Base-by-base conservation (phyloP, 2,797 vertebrate species). In the Prunella strophiata region DNA sequence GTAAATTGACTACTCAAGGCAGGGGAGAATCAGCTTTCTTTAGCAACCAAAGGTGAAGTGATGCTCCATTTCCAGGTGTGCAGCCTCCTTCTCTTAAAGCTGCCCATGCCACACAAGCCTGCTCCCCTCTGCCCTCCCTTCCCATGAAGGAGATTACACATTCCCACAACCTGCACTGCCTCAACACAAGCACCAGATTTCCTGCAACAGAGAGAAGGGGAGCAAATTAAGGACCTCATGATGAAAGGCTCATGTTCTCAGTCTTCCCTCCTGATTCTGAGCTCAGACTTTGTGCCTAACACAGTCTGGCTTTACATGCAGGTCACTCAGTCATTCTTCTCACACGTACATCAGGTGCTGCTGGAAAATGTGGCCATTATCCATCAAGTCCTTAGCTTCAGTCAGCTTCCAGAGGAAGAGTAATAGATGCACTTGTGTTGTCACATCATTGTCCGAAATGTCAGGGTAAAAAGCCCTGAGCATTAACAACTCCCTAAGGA, bases 361-460 rank as follows among this genome's bases (percentile, higher is more conserved):
- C 88, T 81, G 89, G 86, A 94, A 89, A 95, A 91, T 47, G 77
- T 95, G 88, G 70, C 85, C 78, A 84, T 94, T 94, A 94, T 94
- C 89, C 93, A 96, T 92, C 91, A 96, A 95, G 85, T 67, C 74
- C 92, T 95, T 59, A 63, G 54, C 92, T 91, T 66, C 76, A 96
- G 94, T 91, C 88, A 91, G 91, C 83, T 95, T 89, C 70, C 75
- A 93, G 91, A 18, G 3, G 84, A 95, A 93, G 91, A 94, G 80
- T 85, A 96, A 94, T 85, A 95, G 86, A 93, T 88, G 94, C 77
- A 92, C 91, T 96, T 93, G 83, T 74, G 88, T 91, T 96, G 88
- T 96, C 95, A 95, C 89, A 96, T 87, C 85, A 73, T 92, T 94
- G 93, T 96, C 96, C 87, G 11, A 94, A 96, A 92, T 62, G 90